These are phyloP conservation scores for Synanceia verrucosa DNA, from an alignment of 2,797 vertebrate genomes.

Conservation along the genomic window DNA sequence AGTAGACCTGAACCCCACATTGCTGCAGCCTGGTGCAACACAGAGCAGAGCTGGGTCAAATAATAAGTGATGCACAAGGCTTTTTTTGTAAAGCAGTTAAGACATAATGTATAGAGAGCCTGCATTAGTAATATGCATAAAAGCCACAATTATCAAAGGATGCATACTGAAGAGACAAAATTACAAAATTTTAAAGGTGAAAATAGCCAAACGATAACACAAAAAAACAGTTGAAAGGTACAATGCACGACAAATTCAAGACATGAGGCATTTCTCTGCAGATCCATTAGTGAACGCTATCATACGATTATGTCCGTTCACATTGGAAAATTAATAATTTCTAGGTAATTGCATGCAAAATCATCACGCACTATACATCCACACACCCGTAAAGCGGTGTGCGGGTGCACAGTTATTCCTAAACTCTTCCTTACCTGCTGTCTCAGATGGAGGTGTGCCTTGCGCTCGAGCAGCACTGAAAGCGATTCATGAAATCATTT, in stretches of 20 bases:
- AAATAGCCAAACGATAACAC: not conserved
- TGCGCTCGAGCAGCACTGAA: no score
- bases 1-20: constrained; percentile 55
- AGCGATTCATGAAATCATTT: not conserved
- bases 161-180: not conserved
- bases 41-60: not conserved
- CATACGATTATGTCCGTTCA: not conserved
- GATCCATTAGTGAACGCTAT: not conserved
- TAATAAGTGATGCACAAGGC: not conserved
- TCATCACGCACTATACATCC: not conserved
- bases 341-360: not conserved
- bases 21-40: constrained; percentile 21
- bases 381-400: no score
- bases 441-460: not conserved
- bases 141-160: not conserved
- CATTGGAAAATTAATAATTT: not conserved
- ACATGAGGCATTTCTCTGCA: not conserved
- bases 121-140: not conserved
- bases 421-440: constrained; percentile 51
- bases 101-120: not conserved
- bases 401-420: no score
- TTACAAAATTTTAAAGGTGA: not conserved
- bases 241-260: not conserved
- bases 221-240: not conserved
- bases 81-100: not conserved